Conservation (phyloP, 2,797 vertebrate genomes). For the Xenopus petersii region DNA sequence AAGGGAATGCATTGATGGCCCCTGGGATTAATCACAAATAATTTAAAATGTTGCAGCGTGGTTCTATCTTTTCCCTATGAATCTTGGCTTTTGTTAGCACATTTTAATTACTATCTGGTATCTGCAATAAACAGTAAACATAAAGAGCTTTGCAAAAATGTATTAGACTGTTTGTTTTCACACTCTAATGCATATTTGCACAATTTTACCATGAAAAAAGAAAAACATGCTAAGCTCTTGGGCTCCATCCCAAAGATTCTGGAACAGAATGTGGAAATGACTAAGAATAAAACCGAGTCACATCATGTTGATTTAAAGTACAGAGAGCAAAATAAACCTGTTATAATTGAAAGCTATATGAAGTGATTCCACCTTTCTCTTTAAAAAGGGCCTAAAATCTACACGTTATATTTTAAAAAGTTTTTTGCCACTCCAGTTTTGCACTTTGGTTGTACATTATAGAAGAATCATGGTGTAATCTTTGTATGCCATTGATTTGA, state of each 20-base stretch:
- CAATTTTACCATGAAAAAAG: constrained; percentile 84
- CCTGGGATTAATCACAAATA: constrained; percentile 74
- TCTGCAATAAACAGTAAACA: constrained; percentile 85
- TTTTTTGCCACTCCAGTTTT: too few species aligned
- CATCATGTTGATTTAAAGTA: constrained; percentile 77
- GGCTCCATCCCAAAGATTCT: constrained; percentile 81
- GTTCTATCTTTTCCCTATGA: constrained; percentile 78
- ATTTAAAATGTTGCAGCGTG: constrained; percentile 72
- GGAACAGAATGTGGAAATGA: constrained; percentile 78
- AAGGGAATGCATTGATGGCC: constrained; percentile 53
- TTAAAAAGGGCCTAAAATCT: constrained; percentile 17
- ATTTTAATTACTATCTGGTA: constrained; percentile 86
- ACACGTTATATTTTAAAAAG: not conserved
- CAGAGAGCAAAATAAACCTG: constrained; percentile 65
- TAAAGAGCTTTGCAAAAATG: constrained; percentile 85
- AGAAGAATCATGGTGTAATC: too few species aligned
- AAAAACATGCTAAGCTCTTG: constrained; percentile 84
- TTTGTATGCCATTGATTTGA: too few species aligned
- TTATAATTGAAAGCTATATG: constrained; percentile 13
- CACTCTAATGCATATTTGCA: constrained; percentile 85
- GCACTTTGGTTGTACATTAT: too few species aligned
- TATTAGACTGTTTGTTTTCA: constrained; percentile 85
- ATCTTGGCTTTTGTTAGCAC: constrained; percentile 81
- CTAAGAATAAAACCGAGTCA: constrained; percentile 76
- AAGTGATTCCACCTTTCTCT: constrained; percentile 10